A percentile compares a stretch with the other conserved stretches of the same genome.
These are phyloP conservation scores for Neuroterus valhalla DNA, from an alignment of 1,140 invertebrate species.

Conservation along the genomic window DNA sequence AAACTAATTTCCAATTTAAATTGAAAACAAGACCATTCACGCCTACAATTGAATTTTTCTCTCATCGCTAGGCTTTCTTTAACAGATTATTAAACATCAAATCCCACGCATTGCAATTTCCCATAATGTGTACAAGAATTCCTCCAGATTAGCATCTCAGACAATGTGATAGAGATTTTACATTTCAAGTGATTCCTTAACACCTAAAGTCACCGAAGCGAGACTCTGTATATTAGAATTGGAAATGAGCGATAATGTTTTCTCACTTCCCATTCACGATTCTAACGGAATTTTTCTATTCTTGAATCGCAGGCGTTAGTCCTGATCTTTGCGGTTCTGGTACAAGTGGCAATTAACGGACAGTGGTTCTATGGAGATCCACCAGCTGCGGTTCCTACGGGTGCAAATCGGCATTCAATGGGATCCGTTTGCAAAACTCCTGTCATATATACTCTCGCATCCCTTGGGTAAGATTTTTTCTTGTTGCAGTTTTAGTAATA, in stretches of 20 bases:
- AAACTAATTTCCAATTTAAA: too few species aligned
- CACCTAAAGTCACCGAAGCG: background rate
- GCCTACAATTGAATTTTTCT: background rate
- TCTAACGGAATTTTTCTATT: constrained; percentile 27
- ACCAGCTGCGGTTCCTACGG: constrained; percentile 77
- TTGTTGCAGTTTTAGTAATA: background rate
- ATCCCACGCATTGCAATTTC: constrained; percentile 1
- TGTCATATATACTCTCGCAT: constrained; percentile 69
- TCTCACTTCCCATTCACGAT: background rate
- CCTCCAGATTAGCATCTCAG: background rate
- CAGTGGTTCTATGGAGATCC: constrained; percentile 87
- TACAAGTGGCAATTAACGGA: constrained; percentile 91
- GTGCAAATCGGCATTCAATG: constrained; percentile 48
- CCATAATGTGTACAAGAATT: background rate
- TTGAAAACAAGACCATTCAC: background rate
- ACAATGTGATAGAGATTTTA: constrained; percentile 9
- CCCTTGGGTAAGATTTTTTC: constrained; percentile 64
- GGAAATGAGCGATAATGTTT: constrained; percentile 6
- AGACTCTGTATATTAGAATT: background rate
- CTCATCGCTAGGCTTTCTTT: background rate
- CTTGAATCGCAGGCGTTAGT: constrained; percentile 80
- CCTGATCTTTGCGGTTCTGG: constrained; percentile 91
- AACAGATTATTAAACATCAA: too few species aligned
- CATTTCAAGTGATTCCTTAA: background rate
- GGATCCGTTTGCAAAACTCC: constrained; percentile 67